Conservation (phyloP, 2,888 invertebrate genomes). For the Polydrusus tereticollis region DNA sequence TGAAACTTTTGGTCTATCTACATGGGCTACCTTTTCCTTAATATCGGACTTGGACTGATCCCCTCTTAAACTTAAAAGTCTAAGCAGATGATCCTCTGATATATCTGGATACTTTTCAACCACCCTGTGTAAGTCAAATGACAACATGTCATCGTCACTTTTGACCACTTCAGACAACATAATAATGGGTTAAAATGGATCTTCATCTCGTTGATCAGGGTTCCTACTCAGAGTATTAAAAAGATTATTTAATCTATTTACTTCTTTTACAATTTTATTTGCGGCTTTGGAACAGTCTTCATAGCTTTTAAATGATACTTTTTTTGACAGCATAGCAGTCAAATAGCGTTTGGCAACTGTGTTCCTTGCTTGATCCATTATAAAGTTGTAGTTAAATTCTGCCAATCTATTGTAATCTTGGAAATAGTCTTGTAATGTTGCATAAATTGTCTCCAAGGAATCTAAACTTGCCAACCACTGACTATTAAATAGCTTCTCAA, state of each 20-base stretch:
- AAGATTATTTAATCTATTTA: slow-evolving; percentile 83
- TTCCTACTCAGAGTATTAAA: slow-evolving; percentile 71
- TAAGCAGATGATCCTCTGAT: slow-evolving; percentile 87
- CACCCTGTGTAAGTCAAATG: slow-evolving; percentile 88
- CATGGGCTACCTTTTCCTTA: slow-evolving; percentile 81
- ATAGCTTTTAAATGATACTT: slow-evolving; percentile 85
- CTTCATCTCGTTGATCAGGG: slow-evolving; percentile 64
- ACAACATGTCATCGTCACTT: slow-evolving; percentile 93
- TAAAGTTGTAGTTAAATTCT: slow-evolving; percentile 87
- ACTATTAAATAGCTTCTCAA: slow-evolving; percentile 89
- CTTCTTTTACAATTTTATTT: slow-evolving; percentile 85
- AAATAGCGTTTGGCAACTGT: slow-evolving; percentile 91
- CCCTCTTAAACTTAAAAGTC: slow-evolving; percentile 86
- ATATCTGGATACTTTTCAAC: slow-evolving; percentile 92
- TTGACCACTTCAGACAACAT: slow-evolving; percentile 91
- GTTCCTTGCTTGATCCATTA: slow-evolving; percentile 89
- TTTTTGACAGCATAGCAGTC: slow-evolving; percentile 88
- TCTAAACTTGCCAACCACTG: slow-evolving; percentile 84
- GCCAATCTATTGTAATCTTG: slow-evolving; percentile 92
- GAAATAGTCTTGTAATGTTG: slow-evolving; percentile 95
- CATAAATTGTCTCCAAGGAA: slow-evolving; percentile 91
- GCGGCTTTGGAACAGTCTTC: slow-evolving; percentile 89
- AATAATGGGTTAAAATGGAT: slow-evolving; percentile 87
- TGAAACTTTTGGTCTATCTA: slow-evolving; percentile 78
- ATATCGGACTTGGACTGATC: slow-evolving; percentile 88